Evolutionary conservation across 2,113 vertebrate genomes (phyloP).

Genomic region (Corythoichthys haematopterus): DNA sequence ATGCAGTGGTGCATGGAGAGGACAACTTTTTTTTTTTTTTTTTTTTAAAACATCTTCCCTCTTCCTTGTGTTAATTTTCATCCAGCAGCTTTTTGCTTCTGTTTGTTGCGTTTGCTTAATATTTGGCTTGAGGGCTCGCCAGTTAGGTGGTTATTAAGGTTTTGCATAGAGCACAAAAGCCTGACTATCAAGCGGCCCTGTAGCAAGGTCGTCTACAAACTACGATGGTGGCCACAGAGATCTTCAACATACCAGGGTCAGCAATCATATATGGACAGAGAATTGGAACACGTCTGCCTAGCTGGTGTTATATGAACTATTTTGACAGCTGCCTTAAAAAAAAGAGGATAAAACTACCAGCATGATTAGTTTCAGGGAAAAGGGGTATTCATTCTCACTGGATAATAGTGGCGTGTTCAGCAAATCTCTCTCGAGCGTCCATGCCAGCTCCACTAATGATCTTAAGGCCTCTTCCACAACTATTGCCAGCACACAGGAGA

Average conservation of each 20-base stretch:
- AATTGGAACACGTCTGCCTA: conserved; percentile 38
- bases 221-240: conserved; percentile 29
- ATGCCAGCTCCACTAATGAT: conserved; percentile 67
- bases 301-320: conserved; percentile 53
- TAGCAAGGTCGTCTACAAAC: conserved; percentile 39
- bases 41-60: conserved; percentile 22
- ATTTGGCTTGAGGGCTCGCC: conserved; percentile 14
- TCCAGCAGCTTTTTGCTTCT: neutral
- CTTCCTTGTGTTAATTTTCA: conserved; percentile 20
- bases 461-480: conserved; percentile 65
- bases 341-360: conserved; percentile 59
- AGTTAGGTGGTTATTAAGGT: conserved; percentile 22
- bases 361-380: conserved; percentile 62
- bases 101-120: conserved; percentile 3
- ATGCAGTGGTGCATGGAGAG: conserved; percentile 60
- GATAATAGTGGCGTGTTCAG: conserved; percentile 68
- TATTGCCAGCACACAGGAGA: conserved; percentile 52
- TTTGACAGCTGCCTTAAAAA: conserved; percentile 74
- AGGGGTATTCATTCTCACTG: conserved; percentile 57
- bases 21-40: conserved; percentile 52
- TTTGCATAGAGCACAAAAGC: conserved; percentile 16
- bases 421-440: conserved; percentile 61
- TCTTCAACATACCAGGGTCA: conserved; percentile 33
- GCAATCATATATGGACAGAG: conserved; percentile 43
- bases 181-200: conserved; percentile 26